Percentiles rank a stretch among this genome's conserved stretches.
Conservation (phyloP, 1,140 invertebrate species). For the Lamellibrachia luymesi region DNA sequence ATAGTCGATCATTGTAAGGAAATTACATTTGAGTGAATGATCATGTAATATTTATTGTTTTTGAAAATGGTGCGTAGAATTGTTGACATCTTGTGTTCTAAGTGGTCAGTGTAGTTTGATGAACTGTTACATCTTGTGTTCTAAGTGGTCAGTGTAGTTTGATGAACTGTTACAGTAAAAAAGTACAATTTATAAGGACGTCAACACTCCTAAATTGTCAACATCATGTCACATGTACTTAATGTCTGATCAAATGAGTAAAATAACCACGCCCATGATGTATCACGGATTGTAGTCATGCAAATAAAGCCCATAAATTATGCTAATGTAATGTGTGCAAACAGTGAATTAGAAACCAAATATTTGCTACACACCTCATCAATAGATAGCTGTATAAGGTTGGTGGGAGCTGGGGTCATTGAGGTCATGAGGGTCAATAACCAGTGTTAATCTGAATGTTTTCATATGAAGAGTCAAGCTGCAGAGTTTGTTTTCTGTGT, state of each 20-base stretch:
- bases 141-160: no score
- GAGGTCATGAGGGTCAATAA: no score
- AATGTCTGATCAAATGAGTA: background rate
- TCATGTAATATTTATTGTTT: no score
- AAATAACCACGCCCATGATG: background rate
- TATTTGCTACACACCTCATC: background rate
- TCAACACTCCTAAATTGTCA: background rate
- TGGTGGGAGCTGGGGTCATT: background rate
- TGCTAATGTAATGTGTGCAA: background rate
- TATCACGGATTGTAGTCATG: background rate
- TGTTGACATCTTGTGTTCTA: no score
- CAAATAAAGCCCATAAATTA: background rate
- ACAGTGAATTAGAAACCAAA: background rate
- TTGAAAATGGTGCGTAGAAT: no score
- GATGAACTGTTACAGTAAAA: no score
- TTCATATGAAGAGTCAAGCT: background rate
- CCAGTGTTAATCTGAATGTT: background rate
- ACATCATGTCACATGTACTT: background rate
- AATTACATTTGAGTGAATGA: no score
- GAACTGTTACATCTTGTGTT: no score
- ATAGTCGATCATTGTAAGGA: no score
- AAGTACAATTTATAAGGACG: no score
- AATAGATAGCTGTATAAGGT: background rate
- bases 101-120: no score
- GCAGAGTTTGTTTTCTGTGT: no score